These are phyloP conservation scores for Anniella stebbinsi DNA, from an alignment of 2,797 vertebrate genomes.

Conservation along the genomic window DNA sequence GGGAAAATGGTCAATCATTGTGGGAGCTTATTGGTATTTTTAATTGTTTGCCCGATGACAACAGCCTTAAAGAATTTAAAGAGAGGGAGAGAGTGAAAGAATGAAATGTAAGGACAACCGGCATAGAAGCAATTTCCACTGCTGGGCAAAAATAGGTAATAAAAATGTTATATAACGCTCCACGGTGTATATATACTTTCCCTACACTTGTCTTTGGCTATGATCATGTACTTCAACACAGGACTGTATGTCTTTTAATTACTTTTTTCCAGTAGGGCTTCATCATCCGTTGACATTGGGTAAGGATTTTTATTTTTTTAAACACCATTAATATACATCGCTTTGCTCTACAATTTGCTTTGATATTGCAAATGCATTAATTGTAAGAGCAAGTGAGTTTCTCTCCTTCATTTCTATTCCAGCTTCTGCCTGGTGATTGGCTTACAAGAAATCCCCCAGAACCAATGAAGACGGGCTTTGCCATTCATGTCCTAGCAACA, in stretches of 20 bases:
- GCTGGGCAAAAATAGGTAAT: not conserved
- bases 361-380: slow-evolving; percentile 67
- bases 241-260: slow-evolving; percentile 57
- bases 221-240: slow-evolving; percentile 51
- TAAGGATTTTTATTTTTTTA: slow-evolving; percentile 17
- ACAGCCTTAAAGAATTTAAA: not conserved
- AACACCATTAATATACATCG: slow-evolving; percentile 48
- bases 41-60: rapidly evolving
- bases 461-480: slow-evolving; percentile 85
- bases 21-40: rapidly evolving
- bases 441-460: slow-evolving; percentile 72
- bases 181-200: rapidly evolving
- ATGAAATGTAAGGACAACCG: not conserved
- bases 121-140: not conserved
- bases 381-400: slow-evolving; percentile 61
- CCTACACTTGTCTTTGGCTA: slow-evolving; percentile 32
- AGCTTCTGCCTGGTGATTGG: slow-evolving; percentile 82
- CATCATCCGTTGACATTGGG: slow-evolving; percentile 42
- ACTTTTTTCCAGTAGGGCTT: slow-evolving; percentile 45
- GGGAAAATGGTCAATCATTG: not conserved
- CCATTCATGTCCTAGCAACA: slow-evolving; percentile 96
- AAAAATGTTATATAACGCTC: not conserved
- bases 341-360: slow-evolving; percentile 56
- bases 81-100: not conserved
- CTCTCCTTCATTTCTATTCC: slow-evolving; percentile 75